Evolutionary conservation across 2,888 invertebrate genomes (phyloP).

Genomic region (Eupithecia subfuscata): DNA sequence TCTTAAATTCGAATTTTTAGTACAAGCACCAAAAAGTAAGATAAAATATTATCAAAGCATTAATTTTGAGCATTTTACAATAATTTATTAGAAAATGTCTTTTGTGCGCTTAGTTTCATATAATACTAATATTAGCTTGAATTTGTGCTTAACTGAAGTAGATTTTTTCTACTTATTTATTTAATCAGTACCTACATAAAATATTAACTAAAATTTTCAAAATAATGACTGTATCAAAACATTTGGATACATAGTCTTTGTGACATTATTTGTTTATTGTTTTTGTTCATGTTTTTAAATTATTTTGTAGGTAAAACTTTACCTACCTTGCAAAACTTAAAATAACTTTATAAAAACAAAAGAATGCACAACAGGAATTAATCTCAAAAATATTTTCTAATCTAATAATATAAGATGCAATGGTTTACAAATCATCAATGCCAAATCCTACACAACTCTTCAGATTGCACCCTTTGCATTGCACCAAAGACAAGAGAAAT

Average conservation of each 20-base stretch:
- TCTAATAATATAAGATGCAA: constrained; percentile 5
- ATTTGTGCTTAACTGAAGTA: background rate
- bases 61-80: constrained; percentile 28
- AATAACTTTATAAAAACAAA: constrained; percentile 17
- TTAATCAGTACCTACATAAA: constrained; percentile 6
- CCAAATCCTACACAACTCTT: background rate
- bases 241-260: constrained; percentile 14
- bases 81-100: constrained; percentile 12
- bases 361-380: constrained; percentile 39
- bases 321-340: constrained; percentile 29
- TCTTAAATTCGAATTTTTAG: constrained; percentile 11
- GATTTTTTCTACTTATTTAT: background rate
- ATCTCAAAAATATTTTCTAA: constrained; percentile 30
- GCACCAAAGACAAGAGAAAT: constrained; percentile 22
- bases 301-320: constrained; percentile 23
- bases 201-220: background rate
- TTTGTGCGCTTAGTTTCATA: constrained; percentile 35
- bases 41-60: constrained; percentile 6
- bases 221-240: background rate
- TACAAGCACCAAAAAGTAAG: constrained; percentile 25
- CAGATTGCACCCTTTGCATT: background rate
- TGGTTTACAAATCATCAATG: constrained; percentile 18
- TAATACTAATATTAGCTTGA: background rate
- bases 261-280: constrained; percentile 20
- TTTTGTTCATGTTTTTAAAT: constrained; percentile 22